Evolutionary conservation across 2,113 vertebrate genomes (phyloP), one percentile per base, ranked within the genome.

Genomic region (Sander lucioperca): DNA sequence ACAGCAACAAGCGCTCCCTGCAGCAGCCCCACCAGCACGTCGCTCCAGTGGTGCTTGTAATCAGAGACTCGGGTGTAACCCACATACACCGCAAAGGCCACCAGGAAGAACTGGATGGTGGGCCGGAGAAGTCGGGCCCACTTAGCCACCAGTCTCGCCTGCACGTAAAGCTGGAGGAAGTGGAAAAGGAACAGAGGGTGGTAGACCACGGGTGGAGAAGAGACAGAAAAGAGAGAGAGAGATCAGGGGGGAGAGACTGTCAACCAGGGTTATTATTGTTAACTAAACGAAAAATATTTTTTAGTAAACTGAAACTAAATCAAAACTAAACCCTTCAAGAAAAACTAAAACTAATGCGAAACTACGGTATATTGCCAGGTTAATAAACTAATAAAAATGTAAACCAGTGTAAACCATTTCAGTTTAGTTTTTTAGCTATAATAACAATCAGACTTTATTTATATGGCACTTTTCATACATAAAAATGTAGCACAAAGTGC

Each of bases 41-140:
- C 97, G 0, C 97, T 99, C 97, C 97, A 99, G 94, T 99, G 97
- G 94, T 99, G 97, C 76, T 98, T 99, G 95, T 99, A 97, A 94
- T 99, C 98, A 0, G 97, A 97, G 64, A 99, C 96, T 0, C 98
- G 93, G 69, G 97, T 98, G 94, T 98, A 99, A 82, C 97, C 98
- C 88, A 99, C 97, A 0, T 97, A 99, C 80, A 99, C 94, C 2
- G 98, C 97, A 0, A 99, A 99, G 91, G 96, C 86, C 88, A 99
- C 90, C 88, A 99, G 95, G 93, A 98, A 96, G 95, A 98, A 99
- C 94, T 99, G 98, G 87, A 99, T 92, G 2, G 97, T 99, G 84
- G 98, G 98, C 4, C 98, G 94, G 66, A 99, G 94, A 33, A 99
- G 92, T 30, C 98, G 94, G 0, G 97, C 97, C 96, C 97, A 97